These are phyloP conservation scores for Chalcosyrphus nemorum DNA, from an alignment of 2,888 invertebrate genomes.

Conservation along the genomic window DNA sequence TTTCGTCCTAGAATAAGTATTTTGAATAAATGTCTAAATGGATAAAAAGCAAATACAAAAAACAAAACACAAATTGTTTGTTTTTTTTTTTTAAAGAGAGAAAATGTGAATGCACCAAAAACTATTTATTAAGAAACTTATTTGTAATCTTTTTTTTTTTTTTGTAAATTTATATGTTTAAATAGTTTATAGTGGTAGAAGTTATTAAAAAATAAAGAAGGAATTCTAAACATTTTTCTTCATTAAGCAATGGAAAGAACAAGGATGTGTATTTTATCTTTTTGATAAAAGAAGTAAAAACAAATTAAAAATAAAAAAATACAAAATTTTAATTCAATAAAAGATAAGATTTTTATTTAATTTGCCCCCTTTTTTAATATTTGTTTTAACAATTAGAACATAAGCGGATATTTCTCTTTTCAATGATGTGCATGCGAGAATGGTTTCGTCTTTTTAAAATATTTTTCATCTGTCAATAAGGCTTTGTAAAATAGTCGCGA, in stretches of 20 bases:
- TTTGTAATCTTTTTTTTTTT: conserved; percentile 42
- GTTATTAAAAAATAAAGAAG: conserved; percentile 17
- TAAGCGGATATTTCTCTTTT: too few species aligned
- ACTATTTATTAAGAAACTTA: conserved; percentile 74
- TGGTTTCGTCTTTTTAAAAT: too few species aligned
- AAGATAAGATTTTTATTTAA: conserved; percentile 10
- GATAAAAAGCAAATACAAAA: conserved; percentile 15
- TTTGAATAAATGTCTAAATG: conserved; percentile 42
- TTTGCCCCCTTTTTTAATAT: too few species aligned
- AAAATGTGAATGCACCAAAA: conserved; percentile 75
- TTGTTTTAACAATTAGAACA: background rate
- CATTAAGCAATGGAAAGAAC: conserved; percentile 45
- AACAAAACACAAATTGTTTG: conserved; percentile 6
- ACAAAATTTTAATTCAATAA: conserved; percentile 18
- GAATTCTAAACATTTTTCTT: conserved; percentile 39
- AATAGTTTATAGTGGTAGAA: conserved; percentile 50
- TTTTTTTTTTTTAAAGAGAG: conserved; percentile 42
- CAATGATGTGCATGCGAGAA: too few species aligned
- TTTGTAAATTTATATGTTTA: conserved; percentile 66
- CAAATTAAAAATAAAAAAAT: conserved; percentile 23
- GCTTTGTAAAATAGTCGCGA: too few species aligned
- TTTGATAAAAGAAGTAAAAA: conserved; percentile 34
- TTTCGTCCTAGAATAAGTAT: conserved; percentile 49
- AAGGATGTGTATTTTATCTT: conserved; percentile 55
- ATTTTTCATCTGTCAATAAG: too few species aligned